A percentile compares a stretch with the other conserved stretches of the same genome.
Evolutionary conservation across 2,113 vertebrate genomes (phyloP).

Genomic region (Myodes glareolus): DNA sequence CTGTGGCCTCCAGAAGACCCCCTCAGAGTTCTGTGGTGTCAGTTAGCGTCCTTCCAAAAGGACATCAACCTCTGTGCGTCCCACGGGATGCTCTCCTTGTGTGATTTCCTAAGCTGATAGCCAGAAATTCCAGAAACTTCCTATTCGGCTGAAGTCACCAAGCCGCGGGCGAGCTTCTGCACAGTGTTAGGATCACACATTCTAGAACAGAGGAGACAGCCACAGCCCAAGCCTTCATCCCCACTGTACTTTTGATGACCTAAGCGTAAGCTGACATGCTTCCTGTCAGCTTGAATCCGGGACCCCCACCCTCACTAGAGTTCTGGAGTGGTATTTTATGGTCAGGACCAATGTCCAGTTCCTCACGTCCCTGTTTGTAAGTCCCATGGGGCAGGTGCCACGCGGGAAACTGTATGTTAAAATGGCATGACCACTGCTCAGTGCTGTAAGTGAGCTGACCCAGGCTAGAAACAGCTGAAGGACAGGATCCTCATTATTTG

Average conservation of each 20-base stretch:
- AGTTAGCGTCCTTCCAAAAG: not conserved
- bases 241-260: not conserved
- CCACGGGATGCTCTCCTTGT: not conserved
- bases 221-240: not conserved
- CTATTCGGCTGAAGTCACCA: not conserved
- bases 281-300: not conserved
- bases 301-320: not conserved
- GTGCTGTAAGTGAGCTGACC: not conserved
- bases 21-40: fast-evolving
- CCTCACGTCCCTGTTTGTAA: not conserved
- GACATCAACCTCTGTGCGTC: not conserved
- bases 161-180: not conserved
- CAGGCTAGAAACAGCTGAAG: not conserved
- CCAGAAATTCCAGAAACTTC: not conserved
- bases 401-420: not conserved
- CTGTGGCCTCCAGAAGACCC: not conserved
- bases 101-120: not conserved
- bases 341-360: not conserved
- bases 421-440: not conserved
- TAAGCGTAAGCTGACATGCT: not conserved
- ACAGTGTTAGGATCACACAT: fast-evolving
- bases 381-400: too few relatives aligned
- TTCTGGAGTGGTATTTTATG: not conserved
- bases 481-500: not conserved
- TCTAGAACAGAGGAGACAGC: not conserved